phyloP scores from a whole-genome alignment of 2,113 vertebrate genomes.

The Mixornis gularis region DNA sequence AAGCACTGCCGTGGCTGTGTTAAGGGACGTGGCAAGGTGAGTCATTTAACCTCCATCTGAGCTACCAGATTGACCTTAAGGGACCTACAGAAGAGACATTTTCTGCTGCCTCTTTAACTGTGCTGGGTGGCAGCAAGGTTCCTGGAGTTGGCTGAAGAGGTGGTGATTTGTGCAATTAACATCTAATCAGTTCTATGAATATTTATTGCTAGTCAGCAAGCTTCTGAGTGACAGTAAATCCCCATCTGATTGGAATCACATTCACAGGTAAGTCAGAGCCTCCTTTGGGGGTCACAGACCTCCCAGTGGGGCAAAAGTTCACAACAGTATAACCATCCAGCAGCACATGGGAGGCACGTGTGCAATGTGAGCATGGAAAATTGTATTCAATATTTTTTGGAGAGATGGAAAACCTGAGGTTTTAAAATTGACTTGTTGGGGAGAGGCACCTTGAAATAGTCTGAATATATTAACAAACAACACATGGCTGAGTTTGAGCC shows the following conservation, averaged over 20 bases:
- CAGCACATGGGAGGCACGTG: neutral
- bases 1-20: neutral
- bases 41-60: neutral
- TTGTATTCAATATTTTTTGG: neutral
- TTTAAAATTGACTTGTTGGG: neutral
- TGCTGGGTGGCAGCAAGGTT: neutral
- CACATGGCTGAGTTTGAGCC: neutral
- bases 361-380: neutral
- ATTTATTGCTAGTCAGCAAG: slow-evolving; percentile 56
- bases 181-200: slow-evolving; percentile 66
- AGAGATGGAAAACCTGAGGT: neutral
- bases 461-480: neutral
- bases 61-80: neutral
- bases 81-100: neutral
- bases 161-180: slow-evolving; percentile 55
- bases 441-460: neutral
- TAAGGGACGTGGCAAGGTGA: neutral
- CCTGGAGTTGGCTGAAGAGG: slow-evolving; percentile 35
- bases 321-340: neutral
- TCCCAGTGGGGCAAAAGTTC: neutral
- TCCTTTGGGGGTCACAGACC: neutral
- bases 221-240: slow-evolving; percentile 14
- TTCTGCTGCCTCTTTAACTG: neutral
- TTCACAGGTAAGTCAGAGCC: neutral
- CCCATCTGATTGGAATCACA: slow-evolving; percentile 3